Conservation (phyloP, 1,140 invertebrate genomes). For the Drosophila parvula region DNA sequence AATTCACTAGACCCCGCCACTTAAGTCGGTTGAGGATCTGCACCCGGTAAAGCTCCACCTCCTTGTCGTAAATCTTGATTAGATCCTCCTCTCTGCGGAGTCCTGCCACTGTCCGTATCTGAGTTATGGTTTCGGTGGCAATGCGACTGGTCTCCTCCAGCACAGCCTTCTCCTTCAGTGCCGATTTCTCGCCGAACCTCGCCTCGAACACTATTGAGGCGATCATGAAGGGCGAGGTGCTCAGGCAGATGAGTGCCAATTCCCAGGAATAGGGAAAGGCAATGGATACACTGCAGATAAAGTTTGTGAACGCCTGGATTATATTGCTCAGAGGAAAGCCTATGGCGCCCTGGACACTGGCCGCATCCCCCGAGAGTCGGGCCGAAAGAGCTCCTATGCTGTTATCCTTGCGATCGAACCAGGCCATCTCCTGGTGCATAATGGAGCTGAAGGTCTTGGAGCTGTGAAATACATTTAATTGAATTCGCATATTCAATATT, state of each 20-base stretch:
- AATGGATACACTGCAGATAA: slow-evolving; percentile 89
- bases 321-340: slow-evolving; percentile 92
- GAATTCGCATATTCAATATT: too few relatives aligned
- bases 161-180: slow-evolving; percentile 87
- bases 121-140: slow-evolving; percentile 90
- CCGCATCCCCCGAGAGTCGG: slow-evolving; percentile 90
- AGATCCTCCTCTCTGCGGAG: slow-evolving; percentile 85
- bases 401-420: slow-evolving; percentile 91
- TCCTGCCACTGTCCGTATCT: slow-evolving; percentile 90
- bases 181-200: slow-evolving; percentile 86
- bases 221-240: slow-evolving; percentile 91
- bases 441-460: slow-evolving; percentile 87
- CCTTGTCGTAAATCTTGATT: slow-evolving; percentile 86
- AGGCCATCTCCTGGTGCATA: slow-evolving; percentile 91
- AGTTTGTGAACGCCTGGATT: slow-evolving; percentile 91
- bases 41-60: slow-evolving; percentile 85
- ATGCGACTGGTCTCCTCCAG: slow-evolving; percentile 89
- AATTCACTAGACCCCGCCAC: slow-evolving; percentile 90
- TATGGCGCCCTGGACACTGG: slow-evolving; percentile 92
- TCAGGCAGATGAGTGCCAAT: slow-evolving; percentile 90
- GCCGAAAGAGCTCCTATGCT: slow-evolving; percentile 92
- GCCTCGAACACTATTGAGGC: slow-evolving; percentile 90
- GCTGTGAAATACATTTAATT: too few relatives aligned
- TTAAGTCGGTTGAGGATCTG: slow-evolving; percentile 87
- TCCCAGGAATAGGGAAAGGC: slow-evolving; percentile 92